Evolutionary conservation across 2,888 invertebrate genomes (phyloP).

Genomic region (Caradrina clavipalpis): DNA sequence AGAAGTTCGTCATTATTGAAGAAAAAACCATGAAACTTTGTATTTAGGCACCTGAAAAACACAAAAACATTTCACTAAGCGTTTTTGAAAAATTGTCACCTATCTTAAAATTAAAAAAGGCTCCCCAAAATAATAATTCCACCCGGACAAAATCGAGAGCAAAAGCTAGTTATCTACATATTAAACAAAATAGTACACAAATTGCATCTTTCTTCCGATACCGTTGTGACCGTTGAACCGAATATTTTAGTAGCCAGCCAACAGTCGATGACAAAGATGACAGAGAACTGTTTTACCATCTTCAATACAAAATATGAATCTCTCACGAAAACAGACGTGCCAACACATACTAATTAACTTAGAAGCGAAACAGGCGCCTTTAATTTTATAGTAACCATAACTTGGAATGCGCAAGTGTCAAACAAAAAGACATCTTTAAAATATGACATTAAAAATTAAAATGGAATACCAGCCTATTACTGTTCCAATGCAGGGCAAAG

Average conservation of each 20-base stretch:
- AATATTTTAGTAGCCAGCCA: background rate
- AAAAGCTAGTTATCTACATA: too few species aligned
- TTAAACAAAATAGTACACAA: background rate
- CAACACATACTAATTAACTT: conserved; percentile 35
- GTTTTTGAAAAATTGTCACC: too few species aligned
- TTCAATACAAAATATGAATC: conserved; percentile 19
- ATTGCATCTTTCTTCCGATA: background rate
- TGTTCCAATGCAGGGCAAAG: too few species aligned
- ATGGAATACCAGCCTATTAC: too few species aligned
- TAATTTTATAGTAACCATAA: conserved; percentile 14
- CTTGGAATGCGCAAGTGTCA: conserved; percentile 6
- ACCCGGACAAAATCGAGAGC: too few species aligned
- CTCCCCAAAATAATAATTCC: too few species aligned
- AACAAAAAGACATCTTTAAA: conserved; percentile 47
- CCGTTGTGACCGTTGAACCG: background rate
- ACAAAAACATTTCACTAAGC: too few species aligned
- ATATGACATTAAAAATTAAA: conserved; percentile 36
- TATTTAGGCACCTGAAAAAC: too few species aligned
- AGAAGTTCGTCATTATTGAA: too few species aligned
- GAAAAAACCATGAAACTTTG: too few species aligned
- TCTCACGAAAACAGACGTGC: conserved; percentile 18
- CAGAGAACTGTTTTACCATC: background rate
- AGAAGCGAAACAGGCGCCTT: conserved; percentile 10
- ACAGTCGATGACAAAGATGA: conserved; percentile 4
- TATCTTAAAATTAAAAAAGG: too few species aligned